Percentiles rank a stretch among this genome's conserved stretches.
Conservation (phyloP, 2,797 vertebrate species). For the Phalanger gymnotis region DNA sequence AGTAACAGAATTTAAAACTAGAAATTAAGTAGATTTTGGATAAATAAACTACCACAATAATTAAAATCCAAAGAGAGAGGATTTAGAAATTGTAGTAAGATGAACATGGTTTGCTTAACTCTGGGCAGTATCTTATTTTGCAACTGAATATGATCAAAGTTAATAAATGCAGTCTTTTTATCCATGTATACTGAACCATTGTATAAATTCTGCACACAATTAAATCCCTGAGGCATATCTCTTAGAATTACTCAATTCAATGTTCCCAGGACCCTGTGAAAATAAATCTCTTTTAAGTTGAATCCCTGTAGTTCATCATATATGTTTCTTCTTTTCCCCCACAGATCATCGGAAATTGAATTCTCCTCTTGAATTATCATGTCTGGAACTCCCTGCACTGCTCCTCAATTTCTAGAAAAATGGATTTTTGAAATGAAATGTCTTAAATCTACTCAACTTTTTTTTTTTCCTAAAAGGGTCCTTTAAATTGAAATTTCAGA, state of each 20-base stretch:
- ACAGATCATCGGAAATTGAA: not conserved
- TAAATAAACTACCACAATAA: not conserved
- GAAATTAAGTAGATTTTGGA: not conserved
- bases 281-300: not conserved
- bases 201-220: not conserved
- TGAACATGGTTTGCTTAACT: not conserved
- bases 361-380: not conserved
- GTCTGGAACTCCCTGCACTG: not conserved
- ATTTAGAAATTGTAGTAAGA: not conserved
- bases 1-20: not conserved
- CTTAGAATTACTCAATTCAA: not conserved
- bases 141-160: not conserved
- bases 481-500: not conserved
- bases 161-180: not conserved
- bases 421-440: slow-evolving; percentile 68
- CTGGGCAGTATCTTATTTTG: not conserved
- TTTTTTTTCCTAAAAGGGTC: slow-evolving; percentile 44
- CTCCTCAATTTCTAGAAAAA: slow-evolving; percentile 35
- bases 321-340: not conserved
- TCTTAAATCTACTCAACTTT: not conserved
- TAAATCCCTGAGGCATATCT: not conserved
- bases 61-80: not conserved
- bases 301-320: not conserved
- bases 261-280: not conserved
- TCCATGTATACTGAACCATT: not conserved